phyloP scores from a whole-genome alignment of 2,888 invertebrate species.

The Erebia palarica region DNA sequence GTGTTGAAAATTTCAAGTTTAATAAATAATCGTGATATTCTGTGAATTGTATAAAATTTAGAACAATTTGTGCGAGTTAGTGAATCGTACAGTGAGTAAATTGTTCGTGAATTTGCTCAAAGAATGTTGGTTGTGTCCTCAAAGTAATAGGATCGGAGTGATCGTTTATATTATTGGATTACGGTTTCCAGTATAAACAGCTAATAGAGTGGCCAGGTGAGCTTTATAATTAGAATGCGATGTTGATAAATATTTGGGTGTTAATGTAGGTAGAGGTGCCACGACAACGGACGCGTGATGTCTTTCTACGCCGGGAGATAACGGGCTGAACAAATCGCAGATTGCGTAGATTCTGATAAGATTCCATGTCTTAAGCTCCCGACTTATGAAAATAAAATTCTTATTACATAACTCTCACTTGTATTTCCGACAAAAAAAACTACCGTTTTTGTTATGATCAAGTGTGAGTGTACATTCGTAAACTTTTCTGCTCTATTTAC shows the following conservation, averaged over 20 bases:
- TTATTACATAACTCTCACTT: constrained; percentile 26
- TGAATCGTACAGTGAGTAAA: constrained; percentile 64
- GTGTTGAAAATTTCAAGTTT: constrained; percentile 70
- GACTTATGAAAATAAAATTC: constrained; percentile 22
- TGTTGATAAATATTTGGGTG: constrained; percentile 31
- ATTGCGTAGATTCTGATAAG: constrained; percentile 77
- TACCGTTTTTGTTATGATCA: background rate
- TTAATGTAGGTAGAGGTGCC: constrained; percentile 50
- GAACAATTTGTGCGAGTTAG: constrained; percentile 61
- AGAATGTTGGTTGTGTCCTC: constrained; percentile 77
- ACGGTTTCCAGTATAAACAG: constrained; percentile 71
- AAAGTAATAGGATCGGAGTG: constrained; percentile 75
- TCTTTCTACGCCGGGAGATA: constrained; percentile 63
- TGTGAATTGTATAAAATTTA: constrained; percentile 58
- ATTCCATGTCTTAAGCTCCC: constrained; percentile 45
- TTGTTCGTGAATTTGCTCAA: constrained; percentile 61
- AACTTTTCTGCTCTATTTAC: constrained; percentile 64
- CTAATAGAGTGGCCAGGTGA: constrained; percentile 69
- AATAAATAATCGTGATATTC: constrained; percentile 60
- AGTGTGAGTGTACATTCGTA: constrained; percentile 35
- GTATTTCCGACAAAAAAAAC: constrained; percentile 9
- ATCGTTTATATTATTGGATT: constrained; percentile 76
- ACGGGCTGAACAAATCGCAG: constrained; percentile 71
- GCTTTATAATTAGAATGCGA: constrained; percentile 45
- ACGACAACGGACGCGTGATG: constrained; percentile 64